These are phyloP conservation scores for Spongilla lacustris DNA, from an alignment of 37 sponge, comb jelly and placozoan species.

Conservation along the genomic window DNA sequence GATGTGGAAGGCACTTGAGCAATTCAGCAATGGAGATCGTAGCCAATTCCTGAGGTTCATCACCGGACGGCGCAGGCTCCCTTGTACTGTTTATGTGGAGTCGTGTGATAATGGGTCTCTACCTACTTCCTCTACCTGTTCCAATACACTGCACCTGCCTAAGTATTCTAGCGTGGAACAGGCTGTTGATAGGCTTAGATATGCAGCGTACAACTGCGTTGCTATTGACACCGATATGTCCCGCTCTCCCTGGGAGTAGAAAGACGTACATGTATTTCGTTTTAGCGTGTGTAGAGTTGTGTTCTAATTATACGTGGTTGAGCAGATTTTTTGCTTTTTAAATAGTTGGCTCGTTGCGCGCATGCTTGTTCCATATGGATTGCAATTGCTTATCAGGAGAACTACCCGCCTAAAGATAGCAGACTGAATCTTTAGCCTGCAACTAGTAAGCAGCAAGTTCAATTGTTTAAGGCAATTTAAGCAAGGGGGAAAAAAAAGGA, in stretches of 20 bases:
- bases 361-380: no score
- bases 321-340: no score
- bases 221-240: constrained; percentile 92
- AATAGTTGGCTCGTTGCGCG: no score
- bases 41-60: constrained; percentile 87
- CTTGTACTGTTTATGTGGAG: constrained; percentile 76
- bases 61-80: constrained; percentile 86
- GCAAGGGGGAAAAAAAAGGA: no score
- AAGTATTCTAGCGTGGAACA: constrained; percentile 77
- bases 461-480: no score
- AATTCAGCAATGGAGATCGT: constrained; percentile 84
- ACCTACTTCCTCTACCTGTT: constrained; percentile 89
- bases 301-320: no score
- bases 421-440: no score
- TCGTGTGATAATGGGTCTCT: constrained; percentile 56
- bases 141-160: constrained; percentile 87
- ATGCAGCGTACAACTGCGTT: constrained; percentile 90
- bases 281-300: no score
- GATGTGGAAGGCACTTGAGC: constrained; percentile 90
- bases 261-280: no score
- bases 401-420: no score
- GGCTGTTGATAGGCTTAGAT: constrained; percentile 75
- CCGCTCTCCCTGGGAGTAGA: constrained; percentile 11
- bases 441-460: no score
- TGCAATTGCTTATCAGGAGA: no score